Conservation (phyloP, 2,888 invertebrate genomes). For the Pyrochroa serraticornis region DNA sequence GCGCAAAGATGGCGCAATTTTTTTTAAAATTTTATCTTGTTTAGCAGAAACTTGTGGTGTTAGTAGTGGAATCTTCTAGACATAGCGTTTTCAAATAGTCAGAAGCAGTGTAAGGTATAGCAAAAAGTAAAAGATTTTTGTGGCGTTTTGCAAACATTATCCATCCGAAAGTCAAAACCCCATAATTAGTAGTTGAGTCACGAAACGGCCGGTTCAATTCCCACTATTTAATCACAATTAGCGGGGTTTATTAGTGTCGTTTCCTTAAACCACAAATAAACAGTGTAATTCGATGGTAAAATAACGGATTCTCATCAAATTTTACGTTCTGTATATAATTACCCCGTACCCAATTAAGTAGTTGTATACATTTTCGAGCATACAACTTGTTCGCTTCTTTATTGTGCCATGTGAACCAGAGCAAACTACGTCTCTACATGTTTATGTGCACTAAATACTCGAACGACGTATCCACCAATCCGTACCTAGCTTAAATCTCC, state of each 20-base stretch:
- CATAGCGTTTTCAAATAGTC: too few relatives aligned
- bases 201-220: conserved; percentile 16
- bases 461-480: too few relatives aligned
- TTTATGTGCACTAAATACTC: too few relatives aligned
- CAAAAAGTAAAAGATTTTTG: too few relatives aligned
- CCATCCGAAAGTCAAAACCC: too few relatives aligned
- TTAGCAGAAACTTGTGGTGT: too few relatives aligned
- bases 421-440: background rate
- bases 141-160: too few relatives aligned
- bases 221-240: conserved; percentile 30
- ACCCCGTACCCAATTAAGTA: conserved; percentile 25
- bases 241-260: conserved; percentile 24
- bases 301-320: conserved; percentile 29
- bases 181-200: conserved; percentile 2
- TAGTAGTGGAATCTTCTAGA: too few relatives aligned
- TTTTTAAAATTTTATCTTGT: too few relatives aligned
- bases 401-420: conserved; percentile 17
- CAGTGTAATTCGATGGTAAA: conserved; percentile 22
- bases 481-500: too few relatives aligned
- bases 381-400: background rate
- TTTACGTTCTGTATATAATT: conserved; percentile 26
- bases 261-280: conserved; percentile 28
- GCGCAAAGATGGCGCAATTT: too few relatives aligned
- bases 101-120: too few relatives aligned
- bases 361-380: conserved; percentile 19